These are phyloP conservation scores for Portunus trituberculatus DNA, from an alignment of 1,140 invertebrate species.

Conservation along the genomic window DNA sequence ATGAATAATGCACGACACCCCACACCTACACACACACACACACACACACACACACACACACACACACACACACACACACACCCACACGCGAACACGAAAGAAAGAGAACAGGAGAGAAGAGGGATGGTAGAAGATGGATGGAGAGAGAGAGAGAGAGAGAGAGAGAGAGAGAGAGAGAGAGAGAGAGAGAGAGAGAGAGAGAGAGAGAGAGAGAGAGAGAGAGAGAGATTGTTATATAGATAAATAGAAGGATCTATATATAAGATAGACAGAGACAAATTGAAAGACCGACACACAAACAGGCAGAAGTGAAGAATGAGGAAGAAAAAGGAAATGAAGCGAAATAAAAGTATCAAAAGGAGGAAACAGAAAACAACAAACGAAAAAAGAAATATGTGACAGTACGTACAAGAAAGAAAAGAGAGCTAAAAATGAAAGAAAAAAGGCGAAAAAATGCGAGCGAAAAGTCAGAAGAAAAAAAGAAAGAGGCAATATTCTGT, in stretches of 20 bases:
- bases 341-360: too few species aligned
- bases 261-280: background rate
- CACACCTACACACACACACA: background rate
- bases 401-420: too few species aligned
- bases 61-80: background rate
- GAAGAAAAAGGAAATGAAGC: too few species aligned
- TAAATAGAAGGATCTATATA: background rate
- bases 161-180: background rate
- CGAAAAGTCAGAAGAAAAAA: too few species aligned
- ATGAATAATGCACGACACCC: background rate
- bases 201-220: background rate
- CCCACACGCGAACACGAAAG: background rate
- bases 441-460: too few species aligned
- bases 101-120: too few species aligned
- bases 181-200: background rate
- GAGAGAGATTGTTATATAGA: too few species aligned
- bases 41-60: background rate
- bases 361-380: too few species aligned
- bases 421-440: too few species aligned
- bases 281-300: background rate
- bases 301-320: background rate
- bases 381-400: too few species aligned
- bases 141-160: constrained; percentile 30
- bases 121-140: too few species aligned
- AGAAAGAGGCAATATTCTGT: too few species aligned